Evolutionary conservation across 2,113 vertebrate genomes (phyloP), one percentile per base, ranked within the genome.

Genomic region (Thamnaconus septentrionalis): DNA sequence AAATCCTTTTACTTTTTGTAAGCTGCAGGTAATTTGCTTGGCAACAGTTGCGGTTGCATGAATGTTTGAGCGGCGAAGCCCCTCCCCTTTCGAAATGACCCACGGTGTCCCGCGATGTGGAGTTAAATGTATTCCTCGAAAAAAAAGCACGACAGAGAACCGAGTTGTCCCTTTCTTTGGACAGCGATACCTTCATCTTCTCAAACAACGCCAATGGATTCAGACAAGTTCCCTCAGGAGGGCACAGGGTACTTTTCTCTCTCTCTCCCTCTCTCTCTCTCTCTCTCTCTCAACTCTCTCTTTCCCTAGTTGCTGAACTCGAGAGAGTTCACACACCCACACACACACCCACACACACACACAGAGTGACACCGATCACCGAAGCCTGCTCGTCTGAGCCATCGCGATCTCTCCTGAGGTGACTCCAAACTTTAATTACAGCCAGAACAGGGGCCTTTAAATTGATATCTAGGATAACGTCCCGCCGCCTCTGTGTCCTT

Each of bases 371-470:
- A 58, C 68, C 73, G 56, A 66, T 75, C 66, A 52, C 63, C 50
- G 49, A 61, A 59, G 70, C 63, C 12, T 43, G 75, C 67, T 56
- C 71, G 71, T 64, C 52, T 65, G 71, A 31, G 18, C 18, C 64
- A 67, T 64, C 64, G 63, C 46, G 58, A 64, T 69, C 67, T 75
- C 73, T 79, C 82, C 74, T 69, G 72, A 77, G 83, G 77, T 81
- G 71, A 68, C 75, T 74, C 70, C 42, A 54, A 63, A 60, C 61
- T 61, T 73, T 81, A 86, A 86, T 90, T 82, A 87, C 82, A 60
- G 53, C 40, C 56, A 52, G 59, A 82, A 71, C 64, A 69, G 61
- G 80, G 59, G 62, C 67, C 64, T 31, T 64, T 69, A 11, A 77
- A 75, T 59, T 69, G 59, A 81, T 73, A 74, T 84, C 47, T 62